phyloP scores from a whole-genome alignment of 2,888 invertebrate genomes.

The Parapristionchus giblindavisi region DNA sequence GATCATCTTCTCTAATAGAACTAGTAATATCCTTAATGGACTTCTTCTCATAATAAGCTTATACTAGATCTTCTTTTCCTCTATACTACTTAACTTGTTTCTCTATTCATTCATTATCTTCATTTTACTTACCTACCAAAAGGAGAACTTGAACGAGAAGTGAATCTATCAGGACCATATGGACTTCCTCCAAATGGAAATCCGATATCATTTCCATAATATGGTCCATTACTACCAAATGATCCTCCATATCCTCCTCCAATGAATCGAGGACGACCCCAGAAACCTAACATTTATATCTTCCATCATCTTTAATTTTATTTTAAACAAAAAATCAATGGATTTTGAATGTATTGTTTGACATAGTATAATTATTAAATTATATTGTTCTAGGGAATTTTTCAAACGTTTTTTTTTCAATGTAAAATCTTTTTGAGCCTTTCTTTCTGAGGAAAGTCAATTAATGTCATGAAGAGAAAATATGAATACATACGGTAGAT shows the following conservation, averaged over 20 bases:
- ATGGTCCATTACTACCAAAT: conserved; percentile 12
- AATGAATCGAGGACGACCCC: conserved; percentile 28
- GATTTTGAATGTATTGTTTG: not conserved
- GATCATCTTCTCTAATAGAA: no score
- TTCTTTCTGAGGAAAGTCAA: no score
- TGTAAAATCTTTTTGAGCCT: no score
- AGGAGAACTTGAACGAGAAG: conserved; percentile 33
- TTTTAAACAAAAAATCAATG: not conserved
- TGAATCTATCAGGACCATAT: conserved; percentile 16
- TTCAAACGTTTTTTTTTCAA: not conserved
- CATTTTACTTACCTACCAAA: conserved; percentile 33
- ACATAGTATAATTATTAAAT: not conserved
- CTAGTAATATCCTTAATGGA: not conserved
- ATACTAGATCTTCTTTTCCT: not conserved
- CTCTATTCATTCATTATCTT: conserved; percentile 6
- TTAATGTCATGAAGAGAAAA: no score
- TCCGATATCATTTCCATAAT: conserved; percentile 30
- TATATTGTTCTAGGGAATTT: not conserved
- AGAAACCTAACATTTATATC: conserved; percentile 3
- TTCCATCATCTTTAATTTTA: not conserved
- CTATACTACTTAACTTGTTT: not conserved
- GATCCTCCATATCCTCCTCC: conserved; percentile 24
- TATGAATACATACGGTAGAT: no score
- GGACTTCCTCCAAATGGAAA: conserved; percentile 19
- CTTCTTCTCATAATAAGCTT: not conserved